Evolutionary conservation across 2,113 vertebrate genomes (phyloP), one percentile per base, ranked within the genome.

Genomic region (Cochlearius cochlearius): DNA sequence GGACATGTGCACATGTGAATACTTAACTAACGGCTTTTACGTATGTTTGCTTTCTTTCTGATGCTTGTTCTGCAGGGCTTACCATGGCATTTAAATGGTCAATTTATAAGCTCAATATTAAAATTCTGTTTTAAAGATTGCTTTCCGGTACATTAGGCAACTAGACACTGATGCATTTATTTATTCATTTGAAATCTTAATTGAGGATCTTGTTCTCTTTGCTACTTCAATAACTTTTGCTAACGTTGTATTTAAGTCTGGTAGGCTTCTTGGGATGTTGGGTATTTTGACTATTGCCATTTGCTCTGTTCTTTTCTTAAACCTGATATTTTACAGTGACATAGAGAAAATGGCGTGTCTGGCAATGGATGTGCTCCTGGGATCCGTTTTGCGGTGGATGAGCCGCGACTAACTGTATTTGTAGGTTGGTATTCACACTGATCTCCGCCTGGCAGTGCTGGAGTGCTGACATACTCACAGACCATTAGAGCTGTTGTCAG

Each of bases 41-140:
- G 0, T 47, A 1, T 2, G 5, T 64, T 75, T 0, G 0, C 22
- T 76, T 88, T 18, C 21, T 11, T 9, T 34, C 17, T 0, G 1
- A 4, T 45, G 12, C 12, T 45, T 49, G 8, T 74, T 82, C 25
- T 72, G 14, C 25, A 1, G 34, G 23, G 34, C 7, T 60, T 75
- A 21, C 6, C 1, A 0, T 10, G 34, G 58, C 12, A 4, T 83
- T 86, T 90, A 29, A 74, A 45, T 16, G 29, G 29, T 49, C 5
- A 23, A 1, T n/a, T 84, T 50, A n/a, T 49, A 27, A 84, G 47
- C 27, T 43, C 29, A 20, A 9, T 22, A 52, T 45, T 39, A 13
- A 67, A 72, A 56, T 36, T 17, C 20, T 32, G 5, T 16, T 67
- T n/a, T 26, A 11, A 56, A 39, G 21, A 18, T 13, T 11, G 16